Base-by-base conservation (phyloP, 2,797 vertebrate species). In the Momotus momota region DNA sequence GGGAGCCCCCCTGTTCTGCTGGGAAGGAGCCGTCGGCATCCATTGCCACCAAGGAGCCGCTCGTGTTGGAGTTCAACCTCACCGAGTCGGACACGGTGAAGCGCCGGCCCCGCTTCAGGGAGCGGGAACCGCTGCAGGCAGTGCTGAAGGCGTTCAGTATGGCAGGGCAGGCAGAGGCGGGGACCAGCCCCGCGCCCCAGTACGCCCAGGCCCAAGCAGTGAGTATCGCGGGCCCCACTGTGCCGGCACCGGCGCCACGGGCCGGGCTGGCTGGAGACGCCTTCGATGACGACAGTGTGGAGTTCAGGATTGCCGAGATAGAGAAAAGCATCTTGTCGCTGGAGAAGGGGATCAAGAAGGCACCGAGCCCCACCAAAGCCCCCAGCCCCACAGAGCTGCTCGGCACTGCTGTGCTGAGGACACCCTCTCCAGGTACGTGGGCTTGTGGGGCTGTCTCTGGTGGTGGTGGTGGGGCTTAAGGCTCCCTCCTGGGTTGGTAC, bases 21-120 rank as follows among this genome's bases (percentile, higher is more conserved):
- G 80, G 54, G 77, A 96, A 95, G 64, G 92, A 96, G 52, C 65
- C 19, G 0, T 51, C 5, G 4, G 90, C 3, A 2, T 29, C 71
- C 0, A 0, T 69, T 20, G 66, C 35, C 5, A 1, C 54, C 73
- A 95, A 94, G 77, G 97, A 97, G 82, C 92, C 9, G 0, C 90
- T 85, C 0, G 38, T 98, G 33, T 98, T 98, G 5, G 98, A 99
- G 96, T 99, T 99, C 84, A 99, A 99, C 85, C 98, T 99, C 95
- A 99, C 99, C 0, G 99, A 99, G 97, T 99, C 99, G 0, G 99
- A 98, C 86, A 97, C 99, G 0, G 99, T 99, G 64, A 99, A 99
- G 96, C 98, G 99, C 25, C 97, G 99, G 49, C 99, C 99, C 38
- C 99, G 98, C 80, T 98, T 95, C 96, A 96, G 97, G 66, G 98